Evolutionary conservation across 2,113 vertebrate genomes (phyloP), one percentile per base, ranked within the genome.

Genomic region (Salvelinus namaycush): DNA sequence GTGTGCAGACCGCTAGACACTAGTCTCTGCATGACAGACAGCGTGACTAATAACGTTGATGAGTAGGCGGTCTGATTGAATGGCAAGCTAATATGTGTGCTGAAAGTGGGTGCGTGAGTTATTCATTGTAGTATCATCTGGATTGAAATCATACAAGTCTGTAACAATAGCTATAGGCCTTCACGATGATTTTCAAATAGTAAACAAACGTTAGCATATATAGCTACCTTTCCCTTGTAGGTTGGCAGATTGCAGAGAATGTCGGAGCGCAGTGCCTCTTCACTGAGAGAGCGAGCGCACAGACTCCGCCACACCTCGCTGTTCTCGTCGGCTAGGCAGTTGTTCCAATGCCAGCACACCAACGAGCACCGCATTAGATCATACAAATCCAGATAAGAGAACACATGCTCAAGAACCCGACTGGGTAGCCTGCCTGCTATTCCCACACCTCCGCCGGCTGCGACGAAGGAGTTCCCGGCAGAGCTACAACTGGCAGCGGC

Each of bases 231-330:
- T 27, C 64, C 95, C 94, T 94, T 98, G 94, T 97, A 97, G 67
- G 94, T 96, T 74, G 95, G 93, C 91, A 99, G 94, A 92, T 98
- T 99, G 91, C 97, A 99, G 88, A 99, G 96, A 76, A 99, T 95
- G 89, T 99, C 97, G 29, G 97, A 97, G 76, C 96, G 95, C 90
- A 98, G 77, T 75, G 97, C 96, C 81, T 99, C 97, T 24, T 98
- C 96, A 51, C 93, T 96, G 74, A 99, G 90, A 73, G 87, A 84
- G 81, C 97, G 96, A 78, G 83, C 88, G 81, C 93, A 95, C 81
- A 98, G 92, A 91, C 96, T 97, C 86, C 97, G 95, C 97, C 97
- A 99, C 94, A 99, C 97, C 93, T 99, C 97, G 91, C 96, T 98
- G 91, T 98, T 99, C 87, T 98, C 97, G 75, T 99, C 97, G 73